These are phyloP conservation scores for Mormyrus lacerda DNA, from an alignment of 2,113 vertebrate genomes.

Conservation along the genomic window DNA sequence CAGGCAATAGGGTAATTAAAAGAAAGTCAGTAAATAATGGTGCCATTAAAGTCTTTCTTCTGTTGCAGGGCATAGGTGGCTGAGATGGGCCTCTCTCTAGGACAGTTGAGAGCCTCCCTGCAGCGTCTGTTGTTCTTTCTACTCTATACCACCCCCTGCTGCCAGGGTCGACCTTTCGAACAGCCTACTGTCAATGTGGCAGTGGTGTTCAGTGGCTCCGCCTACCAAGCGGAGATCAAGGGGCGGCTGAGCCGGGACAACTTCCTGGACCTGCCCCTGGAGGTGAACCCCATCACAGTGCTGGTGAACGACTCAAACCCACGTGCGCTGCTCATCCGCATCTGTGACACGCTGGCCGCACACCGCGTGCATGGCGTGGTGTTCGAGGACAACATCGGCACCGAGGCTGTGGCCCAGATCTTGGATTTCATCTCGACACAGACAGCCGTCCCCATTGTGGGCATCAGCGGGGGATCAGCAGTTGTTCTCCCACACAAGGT, in stretches of 20 bases:
- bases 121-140: slow-evolving; percentile 50
- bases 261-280: slow-evolving; percentile 85
- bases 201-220: slow-evolving; percentile 84
- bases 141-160: slow-evolving; percentile 37
- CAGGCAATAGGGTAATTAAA: neutral
- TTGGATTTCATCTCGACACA: slow-evolving; percentile 93
- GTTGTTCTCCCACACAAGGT: slow-evolving; percentile 93
- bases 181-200: slow-evolving; percentile 63
- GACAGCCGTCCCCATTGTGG: slow-evolving; percentile 83
- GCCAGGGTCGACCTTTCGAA: slow-evolving; percentile 53
- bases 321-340: slow-evolving; percentile 81
- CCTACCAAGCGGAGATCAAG: slow-evolving; percentile 71
- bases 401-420: slow-evolving; percentile 86
- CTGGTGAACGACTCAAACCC: slow-evolving; percentile 90
- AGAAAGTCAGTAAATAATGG: neutral
- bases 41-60: slow-evolving; percentile 3
- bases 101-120: slow-evolving; percentile 40
- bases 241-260: slow-evolving; percentile 79
- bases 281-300: slow-evolving; percentile 83
- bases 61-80: slow-evolving; percentile 54
- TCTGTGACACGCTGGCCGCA: slow-evolving; percentile 76
- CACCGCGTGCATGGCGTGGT: slow-evolving; percentile 82
- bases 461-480: slow-evolving; percentile 90
- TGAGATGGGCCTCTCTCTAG: slow-evolving; percentile 56
- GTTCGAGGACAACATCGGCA: slow-evolving; percentile 88